These are phyloP conservation scores for Coelogynopora nodosa DNA, from an alignment of 2,888 invertebrate species.

Conservation along the genomic window DNA sequence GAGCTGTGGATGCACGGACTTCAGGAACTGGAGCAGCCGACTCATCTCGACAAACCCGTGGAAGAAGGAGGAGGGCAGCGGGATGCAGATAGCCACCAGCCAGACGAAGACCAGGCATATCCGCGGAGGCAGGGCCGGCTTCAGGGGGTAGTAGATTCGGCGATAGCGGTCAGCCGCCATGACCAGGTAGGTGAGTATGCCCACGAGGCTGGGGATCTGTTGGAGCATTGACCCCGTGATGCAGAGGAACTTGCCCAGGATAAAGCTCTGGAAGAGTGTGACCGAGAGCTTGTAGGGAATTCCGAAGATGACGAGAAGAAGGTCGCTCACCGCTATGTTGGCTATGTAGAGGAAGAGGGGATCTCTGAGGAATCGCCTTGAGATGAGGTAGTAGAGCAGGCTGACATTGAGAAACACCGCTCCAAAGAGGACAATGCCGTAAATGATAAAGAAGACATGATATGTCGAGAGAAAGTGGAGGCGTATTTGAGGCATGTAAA, in stretches of 20 bases:
- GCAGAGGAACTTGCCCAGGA: constrained; percentile 18
- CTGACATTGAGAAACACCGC: constrained; percentile 20
- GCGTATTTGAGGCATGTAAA: constrained; percentile 2
- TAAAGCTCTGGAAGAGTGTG: not conserved
- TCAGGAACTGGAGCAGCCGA: not conserved
- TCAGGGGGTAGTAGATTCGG: constrained; percentile 8
- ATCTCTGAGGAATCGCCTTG: not conserved
- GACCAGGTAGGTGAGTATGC: constrained; percentile 6
- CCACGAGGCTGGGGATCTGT: not conserved
- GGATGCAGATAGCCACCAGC: not conserved
- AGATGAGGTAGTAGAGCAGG: not conserved
- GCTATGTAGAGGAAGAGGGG: not conserved
- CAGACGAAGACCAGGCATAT: not conserved
- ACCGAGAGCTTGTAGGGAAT: constrained; percentile 23
- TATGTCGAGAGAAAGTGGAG: not conserved
- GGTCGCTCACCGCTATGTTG: constrained; percentile 2
- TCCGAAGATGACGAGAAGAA: not conserved
- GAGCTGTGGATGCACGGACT: not conserved
- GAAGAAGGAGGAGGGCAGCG: constrained; percentile 7
- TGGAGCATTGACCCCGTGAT: not conserved
- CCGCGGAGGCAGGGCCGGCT: not conserved
- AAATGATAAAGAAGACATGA: not conserved
- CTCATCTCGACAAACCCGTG: constrained; percentile 18
- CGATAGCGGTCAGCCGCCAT: constrained; percentile 18
- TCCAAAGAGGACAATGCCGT: not conserved